These are phyloP conservation scores for Hipparchia semele DNA, from an alignment of 2,888 invertebrate genomes.

Conservation along the genomic window DNA sequence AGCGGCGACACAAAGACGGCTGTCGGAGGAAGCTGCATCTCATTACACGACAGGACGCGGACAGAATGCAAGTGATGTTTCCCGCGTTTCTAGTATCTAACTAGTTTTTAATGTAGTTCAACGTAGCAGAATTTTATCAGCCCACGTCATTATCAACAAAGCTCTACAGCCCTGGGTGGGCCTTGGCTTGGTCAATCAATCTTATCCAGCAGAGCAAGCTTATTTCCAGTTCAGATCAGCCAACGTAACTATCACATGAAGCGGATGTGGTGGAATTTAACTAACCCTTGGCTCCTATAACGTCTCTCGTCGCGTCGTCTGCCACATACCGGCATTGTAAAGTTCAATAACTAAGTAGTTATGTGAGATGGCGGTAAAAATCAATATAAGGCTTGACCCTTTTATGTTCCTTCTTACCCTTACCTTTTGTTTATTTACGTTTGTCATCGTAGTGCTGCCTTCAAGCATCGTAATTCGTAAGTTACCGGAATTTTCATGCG, in stretches of 20 bases:
- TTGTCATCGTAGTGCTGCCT: not conserved
- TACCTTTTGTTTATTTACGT: not conserved
- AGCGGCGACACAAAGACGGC: constrained; percentile 38
- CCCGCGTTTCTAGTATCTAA: constrained; percentile 37
- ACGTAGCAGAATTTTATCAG: not conserved
- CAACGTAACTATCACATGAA: too few species aligned
- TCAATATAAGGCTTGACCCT: not conserved
- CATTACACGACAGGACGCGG: constrained; percentile 60
- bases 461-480: not conserved
- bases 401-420: too few species aligned
- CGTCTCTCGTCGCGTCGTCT: too few species aligned
- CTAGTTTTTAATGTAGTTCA: not conserved
- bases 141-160: not conserved
- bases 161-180: not conserved
- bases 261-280: too few species aligned
- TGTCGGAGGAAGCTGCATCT: constrained; percentile 57
- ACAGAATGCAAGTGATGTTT: constrained; percentile 51
- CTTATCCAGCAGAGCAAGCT: too few species aligned
- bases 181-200: not conserved
- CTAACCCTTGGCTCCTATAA: too few species aligned
- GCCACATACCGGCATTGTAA: too few species aligned
- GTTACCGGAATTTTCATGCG: not conserved
- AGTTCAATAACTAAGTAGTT: not conserved
- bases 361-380: constrained; percentile 2
- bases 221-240: too few species aligned